Evolutionary conservation across 2,113 vertebrate genomes (phyloP).

Genomic region (Chloroceryle aenea): DNA sequence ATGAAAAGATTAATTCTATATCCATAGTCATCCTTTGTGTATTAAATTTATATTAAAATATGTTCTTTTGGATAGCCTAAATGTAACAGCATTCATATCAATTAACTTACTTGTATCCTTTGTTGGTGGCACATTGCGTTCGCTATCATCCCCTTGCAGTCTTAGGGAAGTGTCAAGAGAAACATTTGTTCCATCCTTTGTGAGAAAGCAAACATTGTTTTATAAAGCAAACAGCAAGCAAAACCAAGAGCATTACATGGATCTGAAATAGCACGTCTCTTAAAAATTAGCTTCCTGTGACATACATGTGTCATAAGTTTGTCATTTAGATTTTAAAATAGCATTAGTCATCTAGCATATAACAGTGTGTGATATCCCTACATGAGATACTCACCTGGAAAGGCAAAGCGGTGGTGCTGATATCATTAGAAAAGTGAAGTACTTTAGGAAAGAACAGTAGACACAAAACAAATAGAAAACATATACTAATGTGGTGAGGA

Average conservation of each 20-base stretch:
- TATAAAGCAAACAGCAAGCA: background rate
- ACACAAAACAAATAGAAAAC: background rate
- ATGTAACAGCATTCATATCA: background rate
- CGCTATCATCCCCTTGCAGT: constrained; percentile 68
- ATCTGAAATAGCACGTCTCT: background rate
- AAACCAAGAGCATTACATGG: background rate
- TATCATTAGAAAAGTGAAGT: background rate
- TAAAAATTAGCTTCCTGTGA: background rate
- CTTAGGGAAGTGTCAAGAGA: constrained; percentile 58
- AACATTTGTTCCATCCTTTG: constrained; percentile 50
- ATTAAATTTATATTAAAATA: background rate
- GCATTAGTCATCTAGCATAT: background rate
- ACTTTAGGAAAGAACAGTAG: background rate
- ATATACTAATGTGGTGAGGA: fast-evolving
- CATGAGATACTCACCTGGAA: background rate
- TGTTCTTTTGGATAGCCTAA: background rate
- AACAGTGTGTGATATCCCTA: background rate
- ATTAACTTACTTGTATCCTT: constrained; percentile 76
- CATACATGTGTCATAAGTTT: too few species aligned
- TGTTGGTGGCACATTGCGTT: constrained; percentile 6
- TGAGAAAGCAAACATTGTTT: constrained; percentile 29
- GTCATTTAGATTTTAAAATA: background rate
- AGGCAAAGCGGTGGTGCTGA: background rate
- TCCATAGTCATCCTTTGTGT: background rate
- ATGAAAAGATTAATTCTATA: background rate